Evolutionary conservation across 2,113 vertebrate genomes (phyloP), one percentile per base, ranked within the genome.

Genomic region (Crocuta crocuta): DNA sequence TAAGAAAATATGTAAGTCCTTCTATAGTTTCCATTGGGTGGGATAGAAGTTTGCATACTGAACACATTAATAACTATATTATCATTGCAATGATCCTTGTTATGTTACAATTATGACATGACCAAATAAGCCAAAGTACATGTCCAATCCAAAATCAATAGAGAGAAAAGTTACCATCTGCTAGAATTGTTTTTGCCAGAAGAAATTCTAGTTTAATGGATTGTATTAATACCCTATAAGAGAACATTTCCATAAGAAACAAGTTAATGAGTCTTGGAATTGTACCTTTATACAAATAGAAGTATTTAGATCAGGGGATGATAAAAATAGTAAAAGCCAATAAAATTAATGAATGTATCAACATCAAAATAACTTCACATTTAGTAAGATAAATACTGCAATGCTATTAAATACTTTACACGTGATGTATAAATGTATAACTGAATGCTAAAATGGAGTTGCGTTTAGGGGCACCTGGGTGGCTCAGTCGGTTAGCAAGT

Each of bases 81-180:
- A 94, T 97, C 91, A 97, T 84, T 96, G 9, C 10, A 98, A 98
- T 97, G 93, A 97, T 89, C 97, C 97, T 93, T 98, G 95, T 98
- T 98, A 98, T 96, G 82, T 96, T 97, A 98, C 92, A 98, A 95
- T 87, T 96, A 95, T 96, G 97, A 98, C 97, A 98, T 91, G 97
- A 98, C 90, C 70, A 28, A 98, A 98, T 92, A 98, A 98, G 97
- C 95, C 97, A 98, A 98, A 98, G 95, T 97, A 98, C 94, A 98
- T 94, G 83, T 96, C 97, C 98, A 98, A 98, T 98, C 73, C 48
- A 97, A 98, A 98, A 98, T 98, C 98, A 98, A 98, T 90, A 98
- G 97, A 98, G 94, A 98, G 95, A 98, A 98, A 98, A 99, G 92
- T 76, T 98, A 91, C 97, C 98, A 99, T 98, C 97, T 99, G 97